These are phyloP conservation scores for Bombus sibiricus DNA, from an alignment of 1,140 invertebrate genomes.

Conservation along the genomic window DNA sequence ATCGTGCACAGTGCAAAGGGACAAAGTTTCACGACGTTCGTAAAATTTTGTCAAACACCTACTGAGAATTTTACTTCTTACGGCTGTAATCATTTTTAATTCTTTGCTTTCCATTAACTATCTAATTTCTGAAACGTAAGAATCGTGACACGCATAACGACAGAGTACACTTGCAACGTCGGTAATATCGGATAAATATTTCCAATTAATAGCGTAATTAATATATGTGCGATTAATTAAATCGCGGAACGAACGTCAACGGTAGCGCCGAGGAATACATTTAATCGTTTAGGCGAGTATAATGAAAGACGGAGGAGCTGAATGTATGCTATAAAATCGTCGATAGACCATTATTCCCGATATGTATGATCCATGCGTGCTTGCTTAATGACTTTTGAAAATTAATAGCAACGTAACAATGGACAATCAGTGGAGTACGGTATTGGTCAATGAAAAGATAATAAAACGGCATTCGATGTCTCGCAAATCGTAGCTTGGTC, in stretches of 20 bases:
- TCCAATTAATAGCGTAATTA: constrained; percentile 2
- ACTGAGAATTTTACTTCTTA: not conserved
- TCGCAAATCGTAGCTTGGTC: not conserved
- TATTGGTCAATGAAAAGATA: not conserved
- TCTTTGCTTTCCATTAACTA: not conserved
- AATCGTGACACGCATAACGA: not conserved
- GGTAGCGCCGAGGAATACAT: not conserved
- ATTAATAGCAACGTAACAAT: constrained; percentile 1
- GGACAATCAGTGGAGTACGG: not conserved
- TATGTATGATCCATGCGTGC: not conserved
- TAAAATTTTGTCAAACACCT: not conserved
- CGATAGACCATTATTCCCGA: not conserved
- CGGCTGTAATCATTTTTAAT: not conserved
- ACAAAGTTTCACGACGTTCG: not conserved
- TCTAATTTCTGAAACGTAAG: too few species aligned
- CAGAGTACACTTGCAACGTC: too few species aligned
- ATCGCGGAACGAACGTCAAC: not conserved
- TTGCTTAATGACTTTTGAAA: not conserved
- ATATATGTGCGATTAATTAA: not conserved
- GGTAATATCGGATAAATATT: not conserved
- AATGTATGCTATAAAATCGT: constrained; percentile 8
- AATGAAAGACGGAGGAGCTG: constrained; percentile 7
- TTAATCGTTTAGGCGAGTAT: not conserved
- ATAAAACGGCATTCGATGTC: constrained; percentile 4
- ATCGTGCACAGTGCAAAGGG: not conserved